Percentiles rank a stretch among this genome's conserved stretches.
These are phyloP conservation scores for Telmatherina bonti DNA, from an alignment of 2,797 vertebrate species.

Conservation along the genomic window DNA sequence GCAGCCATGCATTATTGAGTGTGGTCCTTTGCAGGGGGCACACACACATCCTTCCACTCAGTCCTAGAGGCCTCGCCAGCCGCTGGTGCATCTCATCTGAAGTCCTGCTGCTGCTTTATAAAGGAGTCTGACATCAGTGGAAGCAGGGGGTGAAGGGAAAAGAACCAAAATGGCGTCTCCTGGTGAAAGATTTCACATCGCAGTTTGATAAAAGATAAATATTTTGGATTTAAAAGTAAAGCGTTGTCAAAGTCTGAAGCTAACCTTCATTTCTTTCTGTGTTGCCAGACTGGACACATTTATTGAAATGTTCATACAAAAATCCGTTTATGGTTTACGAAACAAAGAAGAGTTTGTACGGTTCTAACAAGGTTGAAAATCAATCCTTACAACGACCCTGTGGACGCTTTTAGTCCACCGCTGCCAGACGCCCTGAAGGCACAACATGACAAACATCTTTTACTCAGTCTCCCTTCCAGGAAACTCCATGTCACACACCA, in stretches of 20 bases:
- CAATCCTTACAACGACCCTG: neutral
- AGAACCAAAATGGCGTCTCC: neutral
- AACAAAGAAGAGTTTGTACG: neutral
- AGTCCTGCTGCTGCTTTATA: conserved; percentile 38
- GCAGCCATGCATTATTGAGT: conserved; percentile 69
- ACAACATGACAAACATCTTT: too few species aligned
- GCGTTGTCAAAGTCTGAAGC: neutral
- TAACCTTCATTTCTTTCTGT: neutral
- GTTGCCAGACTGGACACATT: neutral
- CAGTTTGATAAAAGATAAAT: neutral
- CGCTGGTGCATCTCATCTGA: conserved; percentile 35
- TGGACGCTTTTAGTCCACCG: neutral
- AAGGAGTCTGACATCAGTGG: conserved; percentile 63
- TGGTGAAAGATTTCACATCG: neutral
- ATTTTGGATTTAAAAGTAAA: neutral
- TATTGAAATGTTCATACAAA: too few species aligned
- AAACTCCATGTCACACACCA: too few species aligned
- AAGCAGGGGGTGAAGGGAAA: neutral
- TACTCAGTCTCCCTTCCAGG: too few species aligned
- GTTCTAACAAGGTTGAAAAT: neutral
- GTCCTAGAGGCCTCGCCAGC: conserved; percentile 27
- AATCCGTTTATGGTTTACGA: too few species aligned
- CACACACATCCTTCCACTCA: conserved; percentile 27
- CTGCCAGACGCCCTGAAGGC: too few species aligned
- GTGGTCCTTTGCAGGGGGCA: conserved; percentile 50